Conservation (phyloP, 2,113 vertebrate genomes). For the Pipra filicauda region DNA sequence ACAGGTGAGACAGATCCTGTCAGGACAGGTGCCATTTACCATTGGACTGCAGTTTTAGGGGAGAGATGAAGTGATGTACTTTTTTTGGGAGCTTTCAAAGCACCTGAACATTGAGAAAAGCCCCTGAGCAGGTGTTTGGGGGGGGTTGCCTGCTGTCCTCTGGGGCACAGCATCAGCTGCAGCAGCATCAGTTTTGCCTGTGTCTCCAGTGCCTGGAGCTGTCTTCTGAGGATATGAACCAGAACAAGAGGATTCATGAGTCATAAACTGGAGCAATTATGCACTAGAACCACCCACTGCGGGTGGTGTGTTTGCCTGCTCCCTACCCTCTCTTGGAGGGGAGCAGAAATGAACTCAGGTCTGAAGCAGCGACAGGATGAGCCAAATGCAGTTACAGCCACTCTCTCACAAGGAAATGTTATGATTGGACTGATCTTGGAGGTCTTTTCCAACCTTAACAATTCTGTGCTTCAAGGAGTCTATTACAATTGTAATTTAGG, state of each 20-base stretch:
- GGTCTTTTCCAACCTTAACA: not conserved
- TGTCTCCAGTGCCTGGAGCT: not conserved
- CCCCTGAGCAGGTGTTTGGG: accelerated
- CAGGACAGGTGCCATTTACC: not conserved
- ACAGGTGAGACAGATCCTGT: not conserved
- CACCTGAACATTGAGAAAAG: accelerated
- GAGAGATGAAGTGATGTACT: accelerated
- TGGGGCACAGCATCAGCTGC: not conserved
- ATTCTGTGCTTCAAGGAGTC: not conserved
- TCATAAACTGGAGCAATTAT: not conserved
- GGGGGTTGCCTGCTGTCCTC: accelerated
- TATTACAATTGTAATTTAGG: accelerated
- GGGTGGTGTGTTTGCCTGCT: not conserved
- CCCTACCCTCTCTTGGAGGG: not conserved
- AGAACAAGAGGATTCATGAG: not conserved
- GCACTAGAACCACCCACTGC: not conserved
- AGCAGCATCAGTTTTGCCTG: accelerated
- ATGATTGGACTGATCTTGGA: not conserved
- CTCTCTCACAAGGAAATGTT: not conserved
- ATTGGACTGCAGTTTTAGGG: not conserved
- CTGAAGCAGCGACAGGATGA: not conserved
- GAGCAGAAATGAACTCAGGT: not conserved
- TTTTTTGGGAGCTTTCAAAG: not conserved
- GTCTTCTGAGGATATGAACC: not conserved
- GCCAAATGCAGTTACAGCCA: not conserved